Evolutionary conservation across 2,797 vertebrate genomes (phyloP).

Genomic region (Periparus ater): DNA sequence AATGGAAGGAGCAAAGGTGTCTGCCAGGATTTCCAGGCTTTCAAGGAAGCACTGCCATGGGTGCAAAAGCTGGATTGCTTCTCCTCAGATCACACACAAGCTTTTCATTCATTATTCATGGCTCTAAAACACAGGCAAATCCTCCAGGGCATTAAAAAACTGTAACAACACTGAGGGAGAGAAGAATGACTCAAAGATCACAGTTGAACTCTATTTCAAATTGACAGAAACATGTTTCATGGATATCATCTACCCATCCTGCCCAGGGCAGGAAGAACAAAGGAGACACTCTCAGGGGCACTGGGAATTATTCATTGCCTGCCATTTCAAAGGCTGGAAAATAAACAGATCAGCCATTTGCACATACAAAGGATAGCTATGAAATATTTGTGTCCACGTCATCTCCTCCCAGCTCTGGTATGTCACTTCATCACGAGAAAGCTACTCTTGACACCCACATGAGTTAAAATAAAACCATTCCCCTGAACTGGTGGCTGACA

Average conservation of each 20-base stretch:
- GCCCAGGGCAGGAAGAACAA: conserved; percentile 14
- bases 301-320: not conserved
- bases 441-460: not conserved
- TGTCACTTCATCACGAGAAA: not conserved
- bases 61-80: not conserved
- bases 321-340: conserved; percentile 5
- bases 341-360: conserved; percentile 7
- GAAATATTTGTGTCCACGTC: conserved; percentile 1
- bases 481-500: conserved; percentile 13
- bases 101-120: conserved; percentile 36
- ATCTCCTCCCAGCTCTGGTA: not conserved
- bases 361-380: not conserved
- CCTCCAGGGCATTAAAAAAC: not conserved
- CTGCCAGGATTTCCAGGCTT: not conserved
- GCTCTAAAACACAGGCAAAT: not conserved
- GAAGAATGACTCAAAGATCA: conserved; percentile 1
- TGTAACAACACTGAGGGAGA: not conserved
- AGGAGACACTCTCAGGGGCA: not conserved
- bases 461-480: conserved; percentile 43
- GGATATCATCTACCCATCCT: not conserved
- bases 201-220: not conserved
- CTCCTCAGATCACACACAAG: not conserved
- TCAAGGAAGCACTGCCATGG: not conserved
- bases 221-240: not conserved
- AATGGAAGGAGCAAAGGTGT: not conserved